Evolutionary conservation across 2,888 invertebrate species (phyloP).

Genomic region (Cylloceria caligata): DNA sequence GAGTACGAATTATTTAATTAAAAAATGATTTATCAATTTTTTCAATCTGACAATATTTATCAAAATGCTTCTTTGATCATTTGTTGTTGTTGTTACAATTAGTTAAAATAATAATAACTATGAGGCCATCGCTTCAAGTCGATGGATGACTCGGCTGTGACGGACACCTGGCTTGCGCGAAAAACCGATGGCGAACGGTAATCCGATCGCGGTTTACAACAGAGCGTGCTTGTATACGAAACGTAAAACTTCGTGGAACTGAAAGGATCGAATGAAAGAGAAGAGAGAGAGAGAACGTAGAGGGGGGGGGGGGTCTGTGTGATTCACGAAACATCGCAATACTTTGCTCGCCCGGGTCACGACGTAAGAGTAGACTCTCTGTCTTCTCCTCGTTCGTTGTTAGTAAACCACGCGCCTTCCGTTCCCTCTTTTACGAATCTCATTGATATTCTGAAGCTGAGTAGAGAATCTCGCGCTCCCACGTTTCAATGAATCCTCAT

Average conservation of each 20-base stretch:
- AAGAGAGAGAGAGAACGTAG: conserved; percentile 28
- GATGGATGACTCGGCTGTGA: conserved; percentile 28
- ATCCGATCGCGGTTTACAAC: conserved; percentile 53
- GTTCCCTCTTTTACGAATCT: conserved; percentile 66
- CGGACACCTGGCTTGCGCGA: conserved; percentile 56
- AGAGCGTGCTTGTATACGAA: conserved; percentile 33
- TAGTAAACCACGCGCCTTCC: conserved; percentile 11
- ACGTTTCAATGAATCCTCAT: conserved; percentile 58
- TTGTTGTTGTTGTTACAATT: too few relatives aligned
- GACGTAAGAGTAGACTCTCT: conserved; percentile 38
- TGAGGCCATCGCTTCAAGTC: conserved; percentile 28
- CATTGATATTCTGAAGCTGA: conserved; percentile 72
- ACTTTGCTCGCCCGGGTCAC: conserved; percentile 49
- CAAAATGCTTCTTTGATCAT: background rate
- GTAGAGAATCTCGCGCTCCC: conserved; percentile 32
- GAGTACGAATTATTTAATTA: too few relatives aligned
- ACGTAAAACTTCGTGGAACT: conserved; percentile 56
- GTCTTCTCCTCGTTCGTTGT: conserved; percentile 10
- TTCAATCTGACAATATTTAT: too few relatives aligned
- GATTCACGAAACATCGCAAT: conserved; percentile 72
- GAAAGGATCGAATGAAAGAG: conserved; percentile 61
- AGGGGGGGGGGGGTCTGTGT: conserved; percentile 50
- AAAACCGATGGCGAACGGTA: conserved; percentile 38
- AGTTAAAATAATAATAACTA: too few relatives aligned
- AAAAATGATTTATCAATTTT: too few relatives aligned